A percentile compares a stretch with the other conserved stretches of the same genome.
Conservation (phyloP, 2,113 vertebrate genomes). For the Hirundichthys speculiger region DNA sequence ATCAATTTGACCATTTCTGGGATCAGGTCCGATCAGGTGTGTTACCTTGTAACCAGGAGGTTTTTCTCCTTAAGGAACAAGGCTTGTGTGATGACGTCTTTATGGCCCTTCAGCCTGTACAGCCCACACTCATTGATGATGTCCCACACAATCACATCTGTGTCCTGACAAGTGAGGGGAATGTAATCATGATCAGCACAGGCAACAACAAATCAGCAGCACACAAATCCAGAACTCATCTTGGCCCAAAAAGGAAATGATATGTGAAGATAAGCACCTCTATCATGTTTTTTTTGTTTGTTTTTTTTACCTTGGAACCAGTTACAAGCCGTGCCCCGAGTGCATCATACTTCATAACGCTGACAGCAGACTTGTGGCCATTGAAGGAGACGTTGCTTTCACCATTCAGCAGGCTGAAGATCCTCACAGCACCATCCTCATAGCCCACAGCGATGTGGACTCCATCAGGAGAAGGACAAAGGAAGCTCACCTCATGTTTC, state of each 20-base stretch:
- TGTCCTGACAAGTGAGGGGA: conserved; percentile 84
- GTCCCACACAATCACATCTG: conserved; percentile 96
- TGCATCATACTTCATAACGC: conserved; percentile 86
- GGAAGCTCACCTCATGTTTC: conserved; percentile 91
- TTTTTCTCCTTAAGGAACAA: conserved; percentile 91
- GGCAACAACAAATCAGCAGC: too few species aligned
- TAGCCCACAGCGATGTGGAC: conserved; percentile 93
- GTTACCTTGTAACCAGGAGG: conserved; percentile 91
- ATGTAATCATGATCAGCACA: neutral
- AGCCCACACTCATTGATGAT: conserved; percentile 95
- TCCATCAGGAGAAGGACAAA: conserved; percentile 91
- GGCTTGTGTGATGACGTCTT: conserved; percentile 90
- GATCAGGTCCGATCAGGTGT: neutral
- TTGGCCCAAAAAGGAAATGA: too few species aligned
- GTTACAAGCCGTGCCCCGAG: conserved; percentile 91
- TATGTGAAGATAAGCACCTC: too few species aligned
- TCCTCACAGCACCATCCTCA: conserved; percentile 88
- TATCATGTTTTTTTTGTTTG: neutral
- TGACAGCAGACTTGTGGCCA: conserved; percentile 92
- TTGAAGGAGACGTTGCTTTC: conserved; percentile 90
- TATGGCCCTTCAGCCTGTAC: conserved; percentile 93
- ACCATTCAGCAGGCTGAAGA: conserved; percentile 90
- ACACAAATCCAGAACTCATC: neutral
- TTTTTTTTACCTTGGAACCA: conserved; percentile 84
- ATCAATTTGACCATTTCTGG: neutral